Percentiles rank a stretch among this genome's conserved stretches.
Conservation (phyloP, 2,113 vertebrate genomes). For the Oncorhynchus nerka region DNA sequence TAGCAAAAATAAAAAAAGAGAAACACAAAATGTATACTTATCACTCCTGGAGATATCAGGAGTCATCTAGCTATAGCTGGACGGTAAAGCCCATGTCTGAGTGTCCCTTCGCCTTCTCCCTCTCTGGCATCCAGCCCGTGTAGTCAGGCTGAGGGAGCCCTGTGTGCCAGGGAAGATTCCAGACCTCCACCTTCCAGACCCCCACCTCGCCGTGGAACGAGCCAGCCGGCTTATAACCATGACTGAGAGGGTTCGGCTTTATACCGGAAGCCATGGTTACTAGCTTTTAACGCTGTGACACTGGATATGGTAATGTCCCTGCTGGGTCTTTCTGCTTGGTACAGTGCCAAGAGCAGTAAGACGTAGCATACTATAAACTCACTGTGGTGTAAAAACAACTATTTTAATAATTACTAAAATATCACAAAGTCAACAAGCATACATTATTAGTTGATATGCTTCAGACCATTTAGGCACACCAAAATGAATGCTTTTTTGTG, state of each 20-base stretch:
- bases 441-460: background rate
- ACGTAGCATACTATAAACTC: too few relatives aligned
- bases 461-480: background rate
- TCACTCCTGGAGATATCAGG: background rate
- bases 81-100: background rate
- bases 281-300: too few relatives aligned
- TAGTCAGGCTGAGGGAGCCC: too few relatives aligned
- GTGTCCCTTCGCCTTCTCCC: background rate
- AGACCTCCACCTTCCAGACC: background rate
- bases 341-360: too few relatives aligned
- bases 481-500: background rate
- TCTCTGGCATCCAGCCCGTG: background rate
- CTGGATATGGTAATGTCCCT: too few relatives aligned
- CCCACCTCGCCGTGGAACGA: background rate
- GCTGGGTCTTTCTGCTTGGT: too few relatives aligned
- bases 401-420: background rate
- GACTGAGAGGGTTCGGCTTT: background rate
- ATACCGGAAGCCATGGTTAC: background rate
- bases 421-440: background rate
- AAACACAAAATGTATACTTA: too few relatives aligned
- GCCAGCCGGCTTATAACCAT: background rate
- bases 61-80: background rate
- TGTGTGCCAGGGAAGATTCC: background rate
- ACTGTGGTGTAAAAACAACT: too few relatives aligned
- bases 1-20: too few relatives aligned